A percentile compares a stretch with the other conserved stretches of the same genome.
Evolutionary conservation across 1,140 invertebrate genomes (phyloP).

Genomic region (Megalonaias nervosa): DNA sequence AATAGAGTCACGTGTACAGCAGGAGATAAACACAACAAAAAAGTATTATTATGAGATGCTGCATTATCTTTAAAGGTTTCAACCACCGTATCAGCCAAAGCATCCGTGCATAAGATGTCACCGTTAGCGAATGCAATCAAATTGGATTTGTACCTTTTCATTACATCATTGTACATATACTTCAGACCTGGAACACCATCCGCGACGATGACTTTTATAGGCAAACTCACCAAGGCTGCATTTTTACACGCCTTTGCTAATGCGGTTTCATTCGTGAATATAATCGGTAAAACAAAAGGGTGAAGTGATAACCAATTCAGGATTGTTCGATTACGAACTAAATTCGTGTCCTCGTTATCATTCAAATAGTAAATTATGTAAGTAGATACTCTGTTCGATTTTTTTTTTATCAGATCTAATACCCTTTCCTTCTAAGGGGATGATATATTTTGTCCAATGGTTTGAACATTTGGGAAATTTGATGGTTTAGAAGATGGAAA

Average conservation of each 20-base stretch:
- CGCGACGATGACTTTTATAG: constrained; percentile 23
- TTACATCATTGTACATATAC: constrained; percentile 47
- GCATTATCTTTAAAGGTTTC: too few species aligned
- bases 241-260: constrained; percentile 21
- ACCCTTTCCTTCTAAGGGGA: too few species aligned
- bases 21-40: too few species aligned
- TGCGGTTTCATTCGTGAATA: constrained; percentile 37
- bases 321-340: constrained; percentile 42
- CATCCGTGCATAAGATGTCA: constrained; percentile 47
- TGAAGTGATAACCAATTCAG: constrained; percentile 39
- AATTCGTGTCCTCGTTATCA: constrained; percentile 27
- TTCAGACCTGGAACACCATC: constrained; percentile 48
- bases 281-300: constrained; percentile 38
- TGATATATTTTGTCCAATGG: too few species aligned
- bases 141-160: constrained; percentile 35
- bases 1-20: too few species aligned
- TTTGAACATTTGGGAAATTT: too few species aligned
- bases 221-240: constrained; percentile 31
- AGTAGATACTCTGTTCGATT: constrained; percentile 24
- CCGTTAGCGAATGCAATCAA: constrained; percentile 48
- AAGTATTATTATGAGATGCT: too few species aligned
- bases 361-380: constrained; percentile 42
- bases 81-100: constrained; percentile 34
- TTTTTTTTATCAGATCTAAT: not conserved
- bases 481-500: too few species aligned